A percentile compares a stretch with the other conserved stretches of the same genome.
Conservation (phyloP, 2,797 vertebrate species). For the Bradypodion pumilum region DNA sequence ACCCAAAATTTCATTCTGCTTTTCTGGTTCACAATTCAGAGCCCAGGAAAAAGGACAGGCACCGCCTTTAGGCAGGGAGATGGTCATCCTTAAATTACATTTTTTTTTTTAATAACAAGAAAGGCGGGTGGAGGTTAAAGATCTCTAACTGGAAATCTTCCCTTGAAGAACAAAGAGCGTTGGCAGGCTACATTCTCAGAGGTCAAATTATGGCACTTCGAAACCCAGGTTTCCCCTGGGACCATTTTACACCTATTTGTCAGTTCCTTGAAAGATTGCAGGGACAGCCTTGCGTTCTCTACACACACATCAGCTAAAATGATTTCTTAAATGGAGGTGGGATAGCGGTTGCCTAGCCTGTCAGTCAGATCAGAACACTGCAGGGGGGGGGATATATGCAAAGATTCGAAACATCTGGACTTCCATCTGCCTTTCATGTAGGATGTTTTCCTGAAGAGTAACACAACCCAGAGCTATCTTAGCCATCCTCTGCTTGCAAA, state of each 20-base stretch:
- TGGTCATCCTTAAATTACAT: too few relatives aligned
- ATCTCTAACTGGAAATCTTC: not conserved
- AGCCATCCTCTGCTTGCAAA: not conserved
- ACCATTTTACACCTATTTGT: slow-evolving; percentile 42
- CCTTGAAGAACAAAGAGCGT: slow-evolving; percentile 6
- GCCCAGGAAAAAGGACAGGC: too few relatives aligned
- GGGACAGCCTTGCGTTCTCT: slow-evolving; percentile 33
- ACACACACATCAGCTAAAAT: slow-evolving; percentile 33
- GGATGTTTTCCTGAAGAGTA: not conserved
- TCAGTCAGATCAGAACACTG: not conserved
- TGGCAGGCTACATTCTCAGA: slow-evolving; percentile 48
- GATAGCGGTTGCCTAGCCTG: not conserved
- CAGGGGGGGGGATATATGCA: not conserved
- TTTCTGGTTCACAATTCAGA: too few relatives aligned
- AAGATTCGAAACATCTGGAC: not conserved
- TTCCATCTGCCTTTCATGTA: not conserved
- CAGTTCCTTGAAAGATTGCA: slow-evolving; percentile 51
- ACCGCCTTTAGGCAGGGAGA: too few relatives aligned
- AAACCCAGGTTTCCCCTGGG: slow-evolving; percentile 24
- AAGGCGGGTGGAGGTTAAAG: not conserved
- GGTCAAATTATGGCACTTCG: slow-evolving; percentile 41
- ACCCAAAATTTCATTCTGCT: too few relatives aligned
- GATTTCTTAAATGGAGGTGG: not conserved
- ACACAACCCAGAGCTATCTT: not conserved
- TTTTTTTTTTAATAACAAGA: too few relatives aligned